These are phyloP conservation scores for Lineus longissimus DNA, from an alignment of 1,140 invertebrate species.

Conservation along the genomic window DNA sequence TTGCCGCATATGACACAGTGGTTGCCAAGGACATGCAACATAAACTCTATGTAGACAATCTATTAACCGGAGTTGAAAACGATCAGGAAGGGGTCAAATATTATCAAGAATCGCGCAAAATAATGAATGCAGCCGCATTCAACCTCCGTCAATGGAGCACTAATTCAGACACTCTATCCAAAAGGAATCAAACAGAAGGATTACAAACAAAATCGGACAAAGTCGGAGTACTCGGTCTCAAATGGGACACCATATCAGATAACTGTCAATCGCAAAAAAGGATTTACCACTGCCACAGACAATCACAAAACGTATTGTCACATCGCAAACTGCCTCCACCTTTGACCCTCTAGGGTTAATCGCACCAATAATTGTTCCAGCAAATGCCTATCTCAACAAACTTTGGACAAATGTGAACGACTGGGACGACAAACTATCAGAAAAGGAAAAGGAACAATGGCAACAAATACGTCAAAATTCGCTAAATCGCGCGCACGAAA, in stretches of 20 bases:
- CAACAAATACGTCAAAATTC: neutral
- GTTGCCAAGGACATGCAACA: neutral
- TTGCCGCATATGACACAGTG: neutral
- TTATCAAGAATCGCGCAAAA: neutral
- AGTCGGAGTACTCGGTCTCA: neutral
- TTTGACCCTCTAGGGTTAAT: neutral
- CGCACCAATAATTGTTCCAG: neutral
- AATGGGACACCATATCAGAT: neutral
- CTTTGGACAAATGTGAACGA: neutral
- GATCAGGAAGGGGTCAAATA: neutral
- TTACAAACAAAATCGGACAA: neutral
- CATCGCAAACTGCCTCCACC: neutral
- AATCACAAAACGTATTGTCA: neutral
- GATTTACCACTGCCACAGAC: neutral
- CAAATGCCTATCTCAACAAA: neutral
- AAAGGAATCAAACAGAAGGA: neutral
- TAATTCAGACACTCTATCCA: neutral
- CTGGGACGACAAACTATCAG: neutral
- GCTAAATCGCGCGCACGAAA: neutral
- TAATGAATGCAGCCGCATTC: neutral
- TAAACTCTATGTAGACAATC: slow-evolving; percentile 3
- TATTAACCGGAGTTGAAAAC: neutral
- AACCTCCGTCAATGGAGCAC: neutral
- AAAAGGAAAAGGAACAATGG: neutral
- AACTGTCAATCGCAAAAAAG: neutral